Evolutionary conservation across 1,140 invertebrate species (phyloP).

Genomic region (Pygmarrhopalites habei): DNA sequence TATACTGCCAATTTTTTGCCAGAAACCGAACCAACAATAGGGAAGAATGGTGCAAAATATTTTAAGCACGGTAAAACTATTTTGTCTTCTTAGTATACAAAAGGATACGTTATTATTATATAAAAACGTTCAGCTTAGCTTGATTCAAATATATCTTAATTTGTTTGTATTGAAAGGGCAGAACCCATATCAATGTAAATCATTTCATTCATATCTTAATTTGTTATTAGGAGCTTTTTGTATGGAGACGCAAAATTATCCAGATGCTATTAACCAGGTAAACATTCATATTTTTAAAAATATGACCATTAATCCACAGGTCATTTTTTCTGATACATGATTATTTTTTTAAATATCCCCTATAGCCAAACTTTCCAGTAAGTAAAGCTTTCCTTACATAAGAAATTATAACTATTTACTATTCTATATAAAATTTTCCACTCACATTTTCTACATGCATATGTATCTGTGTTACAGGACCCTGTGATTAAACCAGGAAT

Average conservation of each 20-base stretch:
- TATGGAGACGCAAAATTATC: slow-evolving; percentile 86
- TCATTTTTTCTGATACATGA: background rate
- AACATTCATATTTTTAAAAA: slow-evolving; percentile 40
- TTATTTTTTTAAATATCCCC: background rate
- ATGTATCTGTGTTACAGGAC: slow-evolving; percentile 63
- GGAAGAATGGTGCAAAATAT: slow-evolving; percentile 64
- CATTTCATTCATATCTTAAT: too few relatives aligned
- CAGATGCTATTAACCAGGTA: slow-evolving; percentile 80
- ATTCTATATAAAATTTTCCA: slow-evolving; percentile 4
- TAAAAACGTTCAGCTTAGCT: too few relatives aligned
- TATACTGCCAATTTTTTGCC: slow-evolving; percentile 77
- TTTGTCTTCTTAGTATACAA: too few relatives aligned
- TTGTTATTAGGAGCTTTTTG: slow-evolving; percentile 79
- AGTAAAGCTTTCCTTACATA: slow-evolving; percentile 24
- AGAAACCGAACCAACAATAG: slow-evolving; percentile 47
- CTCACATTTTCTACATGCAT: background rate
- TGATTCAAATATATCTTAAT: too few relatives aligned
- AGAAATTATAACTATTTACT: slow-evolving; percentile 16
- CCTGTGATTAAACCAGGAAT: slow-evolving; percentile 64
- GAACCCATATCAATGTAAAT: too few relatives aligned
- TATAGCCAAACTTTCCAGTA: background rate
- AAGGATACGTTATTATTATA: too few relatives aligned
- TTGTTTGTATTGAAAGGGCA: too few relatives aligned
- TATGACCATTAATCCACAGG: background rate
- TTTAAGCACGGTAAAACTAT: slow-evolving; percentile 68